Conservation (phyloP, 2,113 vertebrate species). For the Ammodytes dubius region DNA sequence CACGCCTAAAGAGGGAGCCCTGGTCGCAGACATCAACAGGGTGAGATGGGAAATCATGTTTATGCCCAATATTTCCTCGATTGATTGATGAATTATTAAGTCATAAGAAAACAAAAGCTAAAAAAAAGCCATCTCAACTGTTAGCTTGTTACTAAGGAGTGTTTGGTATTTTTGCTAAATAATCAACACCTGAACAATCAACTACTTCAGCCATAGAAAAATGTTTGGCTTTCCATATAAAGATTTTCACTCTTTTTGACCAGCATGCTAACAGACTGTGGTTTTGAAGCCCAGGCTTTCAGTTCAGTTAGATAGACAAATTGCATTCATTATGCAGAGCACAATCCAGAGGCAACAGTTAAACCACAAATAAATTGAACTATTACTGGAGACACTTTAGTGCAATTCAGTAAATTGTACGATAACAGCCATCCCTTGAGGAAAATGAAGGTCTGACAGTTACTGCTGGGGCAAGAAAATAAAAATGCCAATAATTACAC, state of each 20-base stretch:
- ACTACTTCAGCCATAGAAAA: neutral
- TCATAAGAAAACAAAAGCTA: neutral
- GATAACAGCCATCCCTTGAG: slow-evolving; percentile 7
- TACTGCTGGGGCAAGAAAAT: neutral
- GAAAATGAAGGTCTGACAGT: neutral
- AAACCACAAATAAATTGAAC: slow-evolving; percentile 12
- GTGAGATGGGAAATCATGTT: slow-evolving; percentile 75
- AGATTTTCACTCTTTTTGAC: neutral
- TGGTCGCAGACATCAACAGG: slow-evolving; percentile 97
- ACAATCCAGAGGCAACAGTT: neutral
- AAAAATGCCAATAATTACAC: neutral
- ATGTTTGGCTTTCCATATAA: neutral
- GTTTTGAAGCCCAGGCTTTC: neutral
- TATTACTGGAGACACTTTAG: neutral
- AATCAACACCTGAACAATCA: neutral
- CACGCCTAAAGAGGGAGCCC: slow-evolving; percentile 92
- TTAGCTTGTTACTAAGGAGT: neutral
- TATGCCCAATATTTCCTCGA: neutral
- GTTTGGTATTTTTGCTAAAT: neutral
- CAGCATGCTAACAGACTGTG: neutral
- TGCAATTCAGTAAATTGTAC: neutral
- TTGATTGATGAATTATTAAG: neutral
- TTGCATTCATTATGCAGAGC: slow-evolving; percentile 5
- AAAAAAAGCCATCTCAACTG: neutral
- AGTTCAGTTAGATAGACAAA: neutral